Percentiles rank a stretch among this genome's conserved stretches.
Conservation (phyloP, 2,888 invertebrate genomes). For the Chloromyia formosa region DNA sequence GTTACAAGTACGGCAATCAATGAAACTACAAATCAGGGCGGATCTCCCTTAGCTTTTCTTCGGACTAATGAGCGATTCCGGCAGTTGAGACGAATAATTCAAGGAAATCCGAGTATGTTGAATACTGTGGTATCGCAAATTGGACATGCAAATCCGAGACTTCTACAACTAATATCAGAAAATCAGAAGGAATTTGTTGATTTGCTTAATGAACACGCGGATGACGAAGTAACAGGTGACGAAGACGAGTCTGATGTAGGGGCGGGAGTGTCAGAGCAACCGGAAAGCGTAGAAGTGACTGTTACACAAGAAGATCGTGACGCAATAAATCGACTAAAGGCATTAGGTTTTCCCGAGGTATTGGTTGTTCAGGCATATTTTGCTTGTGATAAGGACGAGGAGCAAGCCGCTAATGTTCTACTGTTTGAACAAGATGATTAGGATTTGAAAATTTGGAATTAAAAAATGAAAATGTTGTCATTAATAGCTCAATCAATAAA, state of each 20-base stretch:
- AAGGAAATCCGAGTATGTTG: slow-evolving; percentile 89
- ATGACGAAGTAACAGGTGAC: slow-evolving; percentile 58
- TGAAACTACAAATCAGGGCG: not conserved
- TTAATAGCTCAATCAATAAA: too few relatives aligned
- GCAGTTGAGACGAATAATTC: slow-evolving; percentile 90
- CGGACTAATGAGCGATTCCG: slow-evolving; percentile 92
- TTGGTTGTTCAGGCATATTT: slow-evolving; percentile 96
- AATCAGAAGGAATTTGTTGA: slow-evolving; percentile 92
- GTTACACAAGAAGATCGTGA: slow-evolving; percentile 92
- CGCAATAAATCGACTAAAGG: slow-evolving; percentile 94
- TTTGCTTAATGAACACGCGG: slow-evolving; percentile 86
- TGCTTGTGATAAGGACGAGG: slow-evolving; percentile 98
- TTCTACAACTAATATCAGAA: slow-evolving; percentile 87
- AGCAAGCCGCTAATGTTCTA: slow-evolving; percentile 76
- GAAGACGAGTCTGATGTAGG: not conserved
- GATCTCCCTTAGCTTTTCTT: slow-evolving; percentile 80
- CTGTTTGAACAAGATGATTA: slow-evolving; percentile 76
- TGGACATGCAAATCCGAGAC: slow-evolving; percentile 90
- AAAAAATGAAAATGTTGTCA: too few relatives aligned
- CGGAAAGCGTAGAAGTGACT: slow-evolving; percentile 69
- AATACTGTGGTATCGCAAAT: slow-evolving; percentile 90
- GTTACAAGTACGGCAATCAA: not conserved
- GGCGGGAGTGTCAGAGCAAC: slow-evolving; percentile 60
- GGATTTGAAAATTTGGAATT: too few relatives aligned
- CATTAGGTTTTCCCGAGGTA: slow-evolving; percentile 93